Evolutionary conservation across 2,888 invertebrate species (phyloP).

Genomic region (Prosapia bicincta): DNA sequence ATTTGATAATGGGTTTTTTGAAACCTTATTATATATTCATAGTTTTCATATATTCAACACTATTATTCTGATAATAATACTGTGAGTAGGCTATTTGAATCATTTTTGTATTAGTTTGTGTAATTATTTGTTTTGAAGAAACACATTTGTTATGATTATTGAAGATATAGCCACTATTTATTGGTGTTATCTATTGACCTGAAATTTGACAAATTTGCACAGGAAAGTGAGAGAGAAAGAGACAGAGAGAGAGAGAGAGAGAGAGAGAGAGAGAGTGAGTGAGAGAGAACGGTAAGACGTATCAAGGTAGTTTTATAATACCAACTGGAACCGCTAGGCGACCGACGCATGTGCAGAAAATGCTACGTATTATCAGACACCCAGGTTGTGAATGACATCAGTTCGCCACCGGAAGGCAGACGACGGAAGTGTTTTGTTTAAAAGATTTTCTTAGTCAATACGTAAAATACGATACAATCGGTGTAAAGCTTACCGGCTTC

Average conservation of each 20-base stretch:
- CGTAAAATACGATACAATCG: not conserved
- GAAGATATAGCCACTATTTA: no score
- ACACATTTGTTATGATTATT: no score
- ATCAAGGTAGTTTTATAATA: not conserved
- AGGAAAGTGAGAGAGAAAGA: not conserved
- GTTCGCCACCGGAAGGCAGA: not conserved
- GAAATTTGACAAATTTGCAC: no score
- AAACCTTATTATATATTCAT: no score
- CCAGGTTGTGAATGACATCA: not conserved
- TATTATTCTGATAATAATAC: no score
- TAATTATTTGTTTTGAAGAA: no score
- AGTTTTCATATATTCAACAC: no score
- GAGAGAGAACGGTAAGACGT: not conserved
- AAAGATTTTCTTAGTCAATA: not conserved
- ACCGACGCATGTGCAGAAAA: not conserved
- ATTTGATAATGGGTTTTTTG: no score
- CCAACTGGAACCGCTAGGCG: not conserved
- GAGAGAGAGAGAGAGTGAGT: not conserved
- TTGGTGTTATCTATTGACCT: no score
- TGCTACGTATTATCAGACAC: not conserved
- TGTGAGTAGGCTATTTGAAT: no score
- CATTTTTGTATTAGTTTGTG: no score
- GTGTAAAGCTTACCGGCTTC: no score
- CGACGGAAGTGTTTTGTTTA: not conserved
- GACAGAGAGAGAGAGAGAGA: not conserved